Evolutionary conservation across 2,797 vertebrate genomes (phyloP), one percentile per base, ranked within the genome.

Genomic region (Scolopax bukidnonensis): DNA sequence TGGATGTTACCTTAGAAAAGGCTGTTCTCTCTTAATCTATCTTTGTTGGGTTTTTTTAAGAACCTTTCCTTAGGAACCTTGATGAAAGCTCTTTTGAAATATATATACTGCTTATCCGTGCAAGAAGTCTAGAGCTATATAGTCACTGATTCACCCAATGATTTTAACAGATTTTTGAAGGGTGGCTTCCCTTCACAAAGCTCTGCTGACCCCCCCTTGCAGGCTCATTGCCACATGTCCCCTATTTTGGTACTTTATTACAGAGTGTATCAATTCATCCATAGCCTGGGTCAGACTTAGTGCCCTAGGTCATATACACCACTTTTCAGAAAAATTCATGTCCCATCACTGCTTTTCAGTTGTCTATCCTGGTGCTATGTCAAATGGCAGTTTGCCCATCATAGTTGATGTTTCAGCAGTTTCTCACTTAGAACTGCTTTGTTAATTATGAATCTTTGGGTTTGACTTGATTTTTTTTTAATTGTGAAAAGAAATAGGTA

Each of bases 161-260:
- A 6, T 90, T 94, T 61, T 61, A 85, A 59, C 4, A 60, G 21
- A 5, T 47, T 63, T 86, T 43, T 30, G 28, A 88, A 70, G 28
- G 43, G 36, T 5, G 2, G 6, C 14, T 82, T 93, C 11, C 24
- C 9, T 78, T 71, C 36, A 30, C 12, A 59, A 83, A 53, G 25
- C 14, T 28, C 1, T 59, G 21, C 6, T 63, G 38, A n/a, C 32
- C 10, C 0, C 0, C 16, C 11, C 17, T 57, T 87, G 16, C 7
- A 47, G 18, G 38, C 2, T 59, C 3, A 3, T 47, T 56, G 18
- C 3, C 25, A 59, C 20, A 11, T 9, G 6, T 43, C 5, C 12
- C 84, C 21, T 84, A n/a, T 63, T 59, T 43, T 41, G 9, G 4
- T 70, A 43, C 24, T 74, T 77, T 21, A 50, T 64, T 84, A 23